A percentile compares a stretch with the other conserved stretches of the same genome.
Conservation (phyloP, 1,140 invertebrate species). For the Ptiloglossa arizonensis region DNA sequence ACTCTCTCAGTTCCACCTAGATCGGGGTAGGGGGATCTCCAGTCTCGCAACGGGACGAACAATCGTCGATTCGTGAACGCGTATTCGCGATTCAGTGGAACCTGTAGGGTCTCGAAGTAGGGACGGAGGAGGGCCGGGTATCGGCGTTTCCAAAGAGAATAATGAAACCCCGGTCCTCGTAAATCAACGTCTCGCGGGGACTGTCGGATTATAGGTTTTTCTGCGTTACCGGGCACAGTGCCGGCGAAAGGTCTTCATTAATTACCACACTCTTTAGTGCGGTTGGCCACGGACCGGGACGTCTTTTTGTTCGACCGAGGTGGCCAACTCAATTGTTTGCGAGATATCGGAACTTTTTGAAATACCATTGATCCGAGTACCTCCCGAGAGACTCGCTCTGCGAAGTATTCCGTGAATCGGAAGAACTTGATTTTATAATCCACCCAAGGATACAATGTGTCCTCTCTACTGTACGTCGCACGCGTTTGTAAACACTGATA, state of each 20-base stretch:
- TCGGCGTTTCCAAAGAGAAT: constrained; percentile 40
- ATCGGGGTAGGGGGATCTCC: not conserved
- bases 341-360: constrained; percentile 6
- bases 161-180: constrained; percentile 56
- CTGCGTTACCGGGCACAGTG: constrained; percentile 10
- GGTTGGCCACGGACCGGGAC: not conserved
- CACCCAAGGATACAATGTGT: too few relatives aligned
- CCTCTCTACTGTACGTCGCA: too few relatives aligned
- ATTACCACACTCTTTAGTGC: constrained; percentile 44
- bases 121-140: too few relatives aligned
- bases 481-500: too few relatives aligned
- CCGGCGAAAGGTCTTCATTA: constrained; percentile 55
- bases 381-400: too few relatives aligned
- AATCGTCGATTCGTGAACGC: constrained; percentile 37
- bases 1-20: constrained; percentile 13
- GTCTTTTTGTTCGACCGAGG: not conserved
- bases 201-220: constrained; percentile 59
- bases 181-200: constrained; percentile 59
- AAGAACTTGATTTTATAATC: too few relatives aligned
- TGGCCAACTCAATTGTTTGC: constrained; percentile 12
- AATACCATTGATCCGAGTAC: not conserved
- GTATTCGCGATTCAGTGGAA: not conserved
- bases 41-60: not conserved
- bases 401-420: too few relatives aligned
- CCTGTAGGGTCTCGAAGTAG: not conserved